Conservation (phyloP, 2,888 invertebrate genomes). For the Drosophila kuntzei region DNA sequence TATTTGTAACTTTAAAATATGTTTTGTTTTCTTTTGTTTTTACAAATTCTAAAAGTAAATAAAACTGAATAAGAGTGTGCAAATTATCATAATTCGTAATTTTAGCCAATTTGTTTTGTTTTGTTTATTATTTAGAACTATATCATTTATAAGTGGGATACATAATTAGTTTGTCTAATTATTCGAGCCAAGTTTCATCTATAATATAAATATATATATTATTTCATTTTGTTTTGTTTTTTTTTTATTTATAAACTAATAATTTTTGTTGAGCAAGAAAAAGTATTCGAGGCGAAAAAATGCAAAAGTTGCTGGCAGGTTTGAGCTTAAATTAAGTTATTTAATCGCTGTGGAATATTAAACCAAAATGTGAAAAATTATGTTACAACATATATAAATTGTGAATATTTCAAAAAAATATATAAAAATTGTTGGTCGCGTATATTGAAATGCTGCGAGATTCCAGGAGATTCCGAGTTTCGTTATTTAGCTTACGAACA, state of each 20-base stretch:
- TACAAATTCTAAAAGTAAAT: constrained; percentile 68
- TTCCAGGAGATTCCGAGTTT: constrained; percentile 51
- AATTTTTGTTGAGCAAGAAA: constrained; percentile 48
- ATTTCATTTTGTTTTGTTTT: constrained; percentile 9
- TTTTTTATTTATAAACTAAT: constrained; percentile 26
- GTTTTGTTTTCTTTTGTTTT: constrained; percentile 45
- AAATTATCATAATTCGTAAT: constrained; percentile 44
- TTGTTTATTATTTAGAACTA: constrained; percentile 47
- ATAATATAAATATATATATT: constrained; percentile 22
- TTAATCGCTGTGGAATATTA: constrained; percentile 28
- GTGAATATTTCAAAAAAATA: constrained; percentile 29
- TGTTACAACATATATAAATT: constrained; percentile 49
- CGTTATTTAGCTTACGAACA: constrained; percentile 38
- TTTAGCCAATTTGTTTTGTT: constrained; percentile 51
- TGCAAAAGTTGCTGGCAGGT: constrained; percentile 75
- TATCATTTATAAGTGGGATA: constrained; percentile 34
- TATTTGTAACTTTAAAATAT: constrained; percentile 55
- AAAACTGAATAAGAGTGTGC: constrained; percentile 45
- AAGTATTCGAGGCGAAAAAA: constrained; percentile 44
- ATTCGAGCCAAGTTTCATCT: constrained; percentile 51
- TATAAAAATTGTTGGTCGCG: constrained; percentile 19
- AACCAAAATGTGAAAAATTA: constrained; percentile 33
- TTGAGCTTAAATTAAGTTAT: constrained; percentile 66
- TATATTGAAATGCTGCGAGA: constrained; percentile 31
- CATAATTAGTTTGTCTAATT: constrained; percentile 37